phyloP scores from a whole-genome alignment of 2,888 invertebrate species.

The Crossocerus cetratus region DNA sequence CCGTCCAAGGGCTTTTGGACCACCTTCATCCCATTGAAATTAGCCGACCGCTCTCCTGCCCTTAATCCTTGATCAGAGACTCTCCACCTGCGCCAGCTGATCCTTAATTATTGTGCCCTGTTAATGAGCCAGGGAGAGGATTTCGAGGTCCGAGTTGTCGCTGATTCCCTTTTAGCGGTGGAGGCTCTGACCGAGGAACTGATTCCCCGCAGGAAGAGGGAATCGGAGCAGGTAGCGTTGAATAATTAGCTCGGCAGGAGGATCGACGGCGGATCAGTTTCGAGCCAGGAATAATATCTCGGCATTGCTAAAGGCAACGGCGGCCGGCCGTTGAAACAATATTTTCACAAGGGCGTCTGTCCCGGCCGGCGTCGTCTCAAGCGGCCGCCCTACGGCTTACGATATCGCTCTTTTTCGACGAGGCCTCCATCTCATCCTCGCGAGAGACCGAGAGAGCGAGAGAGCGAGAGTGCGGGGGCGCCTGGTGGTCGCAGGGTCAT shows the following conservation, averaged over 20 bases:
- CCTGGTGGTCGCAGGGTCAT: conserved; percentile 39
- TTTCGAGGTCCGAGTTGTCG: too few species aligned
- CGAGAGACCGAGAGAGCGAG: too few species aligned
- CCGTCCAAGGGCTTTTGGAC: conserved; percentile 38
- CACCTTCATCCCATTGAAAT: conserved; percentile 58
- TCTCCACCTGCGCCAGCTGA: conserved; percentile 58
- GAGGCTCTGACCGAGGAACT: too few species aligned
- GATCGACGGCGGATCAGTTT: background rate
- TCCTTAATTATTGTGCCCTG: conserved; percentile 53
- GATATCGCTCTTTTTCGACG: conserved; percentile 56
- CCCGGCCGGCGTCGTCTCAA: conserved; percentile 45
- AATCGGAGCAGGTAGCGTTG: background rate
- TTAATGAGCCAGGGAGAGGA: conserved; percentile 47
- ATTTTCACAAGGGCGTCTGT: conserved; percentile 65
- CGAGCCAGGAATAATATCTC: conserved; percentile 49
- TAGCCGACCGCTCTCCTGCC: conserved; percentile 54
- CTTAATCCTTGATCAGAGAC: conserved; percentile 52
- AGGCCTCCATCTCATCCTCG: conserved; percentile 22
- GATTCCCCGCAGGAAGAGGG: background rate
- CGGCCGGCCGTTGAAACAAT: conserved; percentile 60
- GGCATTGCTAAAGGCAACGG: conserved; percentile 28
- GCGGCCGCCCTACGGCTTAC: conserved; percentile 36
- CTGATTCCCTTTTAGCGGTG: too few species aligned
- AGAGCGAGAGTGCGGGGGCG: conserved; percentile 8
- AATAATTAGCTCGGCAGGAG: background rate